Evolutionary conservation across 2,797 vertebrate genomes (phyloP), one percentile per base, ranked within the genome.

Genomic region (Anas bernieri): DNA sequence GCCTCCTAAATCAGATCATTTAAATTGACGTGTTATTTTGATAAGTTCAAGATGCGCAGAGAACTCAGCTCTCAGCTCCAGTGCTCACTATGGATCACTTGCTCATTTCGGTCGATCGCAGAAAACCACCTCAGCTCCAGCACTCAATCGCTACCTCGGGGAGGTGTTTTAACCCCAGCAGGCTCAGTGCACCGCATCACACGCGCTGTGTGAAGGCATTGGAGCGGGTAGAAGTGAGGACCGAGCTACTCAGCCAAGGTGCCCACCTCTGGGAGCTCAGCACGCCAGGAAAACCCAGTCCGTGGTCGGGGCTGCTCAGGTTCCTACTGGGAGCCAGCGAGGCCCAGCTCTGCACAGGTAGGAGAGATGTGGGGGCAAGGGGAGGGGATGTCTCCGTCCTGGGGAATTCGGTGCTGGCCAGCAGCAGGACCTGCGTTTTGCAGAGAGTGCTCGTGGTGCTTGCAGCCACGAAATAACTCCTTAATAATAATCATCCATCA

Each of bases 141-240:
- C 62, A 39, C n/a, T 48, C 23, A 68, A 68, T 23, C 3, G 3
- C 2, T 66, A 37, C 20, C 64, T 82, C 33, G 33, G 61, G 63
- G 37, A 73, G 70, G 37, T 48, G 35, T n/a, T 77, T 45, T 81
- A 91, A 81, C 58, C 54, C 6, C 4, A 14, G 14, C 17, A 68
- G 31, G 21, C 2, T 0, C 5, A 67, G 12, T 9, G 50, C 50
- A 39, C 59, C 28, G 45, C 39, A 37, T 39, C 26, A 6, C 2
- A 18, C n/a, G 11, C 2, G 28, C 18, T 46, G 17, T 2, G 11
- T 43, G 69, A 74, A 37, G 45, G n/a, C 1, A 0, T 6, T 48
- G 48, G 41, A 13, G 28, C 1, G 5, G 54, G 54, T 54, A 87
- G 66, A 41, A 50, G 17, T 2, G 10, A 58, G 50, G 43, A 43